Evolutionary conservation across 2,797 vertebrate genomes (phyloP), one percentile per base, ranked within the genome.

Genomic region (Pteropus rufus): DNA sequence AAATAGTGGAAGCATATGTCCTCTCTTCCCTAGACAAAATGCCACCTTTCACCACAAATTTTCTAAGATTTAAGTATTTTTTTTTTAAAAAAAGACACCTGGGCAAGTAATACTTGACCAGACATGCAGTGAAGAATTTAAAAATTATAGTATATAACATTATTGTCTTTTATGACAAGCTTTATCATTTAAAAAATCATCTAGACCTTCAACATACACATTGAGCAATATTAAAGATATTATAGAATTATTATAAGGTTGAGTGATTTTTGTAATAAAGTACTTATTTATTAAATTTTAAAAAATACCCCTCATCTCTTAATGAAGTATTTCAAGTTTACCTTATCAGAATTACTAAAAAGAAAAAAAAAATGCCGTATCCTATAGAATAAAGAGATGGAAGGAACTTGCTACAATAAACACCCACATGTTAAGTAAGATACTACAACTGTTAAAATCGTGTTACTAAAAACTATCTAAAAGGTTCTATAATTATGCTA

Each of bases 321-420:
- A 84, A 69, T 82, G n/a, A 89, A 92, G 44, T 76, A 91, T 69
- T 88, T 94, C 87, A 96, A 93, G 94, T 67, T 79, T 10, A 85
- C 39, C 75, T 77, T 67, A 93, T 44, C 31, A 60, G 15, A 92
- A 76, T 60, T 81, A 94, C 21, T 64, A 65, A 91, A 92, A 94
- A 36, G n/a, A 36, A 91, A 84, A 81, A 83, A 46, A 75, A 80
- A 69, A 69, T 56, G 24, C 19, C 83, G 7, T 65, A 91, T 70
- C 36, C 46, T 89, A 85, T 0, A 91, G 34, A 94, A 75, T 39
- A 39, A 49, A 91, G 23, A 89, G 54, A 79, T 67, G 18, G 34
- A 91, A 93, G 70, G 72, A 80, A 76, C 52, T 90, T 34, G 8
- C 23, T 88, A 56, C 21, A 82, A 24, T 26, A 73, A 23, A 44